Evolutionary conservation across 1,140 invertebrate genomes (phyloP).

Genomic region (Leptopilina clavipes): DNA sequence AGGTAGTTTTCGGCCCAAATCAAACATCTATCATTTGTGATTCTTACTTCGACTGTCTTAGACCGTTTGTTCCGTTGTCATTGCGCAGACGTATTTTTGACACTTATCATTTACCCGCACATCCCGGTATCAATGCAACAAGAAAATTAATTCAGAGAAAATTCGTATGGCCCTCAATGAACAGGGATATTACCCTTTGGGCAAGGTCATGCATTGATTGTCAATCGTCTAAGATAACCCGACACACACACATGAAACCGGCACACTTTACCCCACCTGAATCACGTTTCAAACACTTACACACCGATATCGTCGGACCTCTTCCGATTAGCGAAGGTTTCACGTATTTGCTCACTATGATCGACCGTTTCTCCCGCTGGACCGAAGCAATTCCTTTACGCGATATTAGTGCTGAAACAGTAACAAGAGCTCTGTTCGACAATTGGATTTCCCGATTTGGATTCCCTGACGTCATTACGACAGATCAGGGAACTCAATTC

Average conservation of each 20-base stretch:
- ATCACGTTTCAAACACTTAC: constrained; percentile 60
- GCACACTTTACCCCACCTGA: constrained; percentile 37
- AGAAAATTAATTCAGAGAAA: neutral
- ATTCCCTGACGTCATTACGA: constrained; percentile 55
- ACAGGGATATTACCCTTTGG: constrained; percentile 43
- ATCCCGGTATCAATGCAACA: neutral
- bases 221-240: constrained; percentile 51
- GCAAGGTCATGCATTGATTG: constrained; percentile 44
- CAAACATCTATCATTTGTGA: too few relatives aligned
- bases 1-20: too few relatives aligned
- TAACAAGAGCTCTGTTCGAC: constrained; percentile 59
- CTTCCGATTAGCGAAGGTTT: constrained; percentile 60
- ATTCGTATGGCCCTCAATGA: constrained; percentile 45
- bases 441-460: constrained; percentile 63
- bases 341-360: constrained; percentile 64
- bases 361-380: constrained; percentile 71
- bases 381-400: constrained; percentile 69
- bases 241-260: constrained; percentile 39
- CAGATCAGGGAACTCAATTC: too few relatives aligned
- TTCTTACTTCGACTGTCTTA: too few relatives aligned
- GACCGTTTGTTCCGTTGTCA: neutral
- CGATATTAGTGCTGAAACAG: constrained; percentile 66
- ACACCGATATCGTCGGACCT: constrained; percentile 70
- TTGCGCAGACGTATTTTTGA: constrained; percentile 24
- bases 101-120: neutral